Percentiles rank a stretch among this genome's conserved stretches.
Evolutionary conservation across 92 coral and sea anemone genomes (phyloP).

Genomic region (Phymanthus crucifer): DNA sequence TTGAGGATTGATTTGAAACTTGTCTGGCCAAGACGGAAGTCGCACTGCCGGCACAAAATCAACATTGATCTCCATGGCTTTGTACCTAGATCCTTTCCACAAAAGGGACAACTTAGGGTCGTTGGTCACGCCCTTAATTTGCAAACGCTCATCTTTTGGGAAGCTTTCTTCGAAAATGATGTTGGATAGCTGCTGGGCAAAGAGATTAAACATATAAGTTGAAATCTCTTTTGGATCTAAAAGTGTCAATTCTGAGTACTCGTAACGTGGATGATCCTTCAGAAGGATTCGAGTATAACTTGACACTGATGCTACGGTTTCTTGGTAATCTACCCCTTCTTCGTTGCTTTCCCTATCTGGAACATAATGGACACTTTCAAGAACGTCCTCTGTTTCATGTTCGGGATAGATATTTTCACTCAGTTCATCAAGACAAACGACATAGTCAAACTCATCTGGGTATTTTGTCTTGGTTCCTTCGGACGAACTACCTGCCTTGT

Average conservation of each 20-base stretch:
- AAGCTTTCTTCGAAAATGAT: conserved; percentile 26
- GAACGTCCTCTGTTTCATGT: conserved; percentile 28
- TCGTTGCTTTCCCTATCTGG: not conserved
- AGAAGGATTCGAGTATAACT: conserved; percentile 34
- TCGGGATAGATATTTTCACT: conserved; percentile 30
- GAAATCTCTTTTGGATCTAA: conserved; percentile 10
- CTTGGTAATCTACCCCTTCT: conserved; percentile 24
- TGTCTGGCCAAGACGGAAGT: conserved; percentile 38
- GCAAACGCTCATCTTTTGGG: conserved; percentile 33
- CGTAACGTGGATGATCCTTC: conserved; percentile 27
- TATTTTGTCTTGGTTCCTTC: conserved; percentile 45
- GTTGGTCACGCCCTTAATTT: conserved; percentile 28
- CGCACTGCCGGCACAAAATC: conserved; percentile 56
- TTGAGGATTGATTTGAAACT: conserved; percentile 22
- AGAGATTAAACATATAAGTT: conserved; percentile 17
- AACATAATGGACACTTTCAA: not conserved
- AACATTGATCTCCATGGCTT: conserved; percentile 20
- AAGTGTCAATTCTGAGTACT: conserved; percentile 29
- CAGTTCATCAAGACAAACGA: conserved; percentile 38
- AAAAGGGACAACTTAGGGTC: conserved; percentile 28
- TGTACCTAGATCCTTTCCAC: conserved; percentile 40
- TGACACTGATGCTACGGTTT: conserved; percentile 13
- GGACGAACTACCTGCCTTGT: conserved; percentile 36
- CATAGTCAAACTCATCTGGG: conserved; percentile 49
- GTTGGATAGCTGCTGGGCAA: conserved; percentile 26